Evolutionary conservation across 2,797 vertebrate species (phyloP).

Genomic region (Anas bernieri): DNA sequence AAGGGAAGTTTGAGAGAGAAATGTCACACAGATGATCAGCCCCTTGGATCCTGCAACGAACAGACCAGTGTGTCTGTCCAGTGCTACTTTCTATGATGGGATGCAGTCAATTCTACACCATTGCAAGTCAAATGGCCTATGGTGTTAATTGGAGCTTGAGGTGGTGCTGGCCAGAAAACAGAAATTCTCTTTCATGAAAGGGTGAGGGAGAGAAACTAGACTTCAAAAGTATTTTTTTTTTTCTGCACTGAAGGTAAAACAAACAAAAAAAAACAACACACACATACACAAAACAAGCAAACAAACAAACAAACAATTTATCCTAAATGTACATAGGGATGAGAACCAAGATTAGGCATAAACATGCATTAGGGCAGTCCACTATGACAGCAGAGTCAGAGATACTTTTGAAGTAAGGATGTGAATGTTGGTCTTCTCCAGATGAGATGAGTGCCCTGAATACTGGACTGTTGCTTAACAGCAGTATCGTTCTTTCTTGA

Average conservation of each 20-base stretch:
- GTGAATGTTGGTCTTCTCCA: neutral
- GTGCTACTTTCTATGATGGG: neutral
- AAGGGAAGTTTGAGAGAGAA: slow-evolving; percentile 44
- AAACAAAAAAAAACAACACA: neutral
- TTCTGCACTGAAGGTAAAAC: neutral
- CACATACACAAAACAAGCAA: neutral
- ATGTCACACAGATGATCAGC: neutral
- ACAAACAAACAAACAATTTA: neutral
- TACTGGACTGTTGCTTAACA: neutral
- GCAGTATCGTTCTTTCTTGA: neutral
- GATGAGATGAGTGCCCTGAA: neutral
- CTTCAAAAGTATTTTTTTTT: neutral
- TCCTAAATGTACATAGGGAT: neutral
- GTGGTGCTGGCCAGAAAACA: neutral
- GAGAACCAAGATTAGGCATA: neutral
- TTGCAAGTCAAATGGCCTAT: neutral
- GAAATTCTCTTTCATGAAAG: neutral
- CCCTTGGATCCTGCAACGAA: neutral
- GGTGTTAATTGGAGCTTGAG: neutral
- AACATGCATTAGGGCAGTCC: neutral
- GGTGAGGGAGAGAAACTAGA: too few relatives aligned
- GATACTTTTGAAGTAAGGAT: neutral
- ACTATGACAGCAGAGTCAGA: neutral
- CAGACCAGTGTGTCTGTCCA: neutral
- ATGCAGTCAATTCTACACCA: neutral